Evolutionary conservation across 2,113 vertebrate species (phyloP), one percentile per base, ranked within the genome.

Genomic region (Mustela lutreola): DNA sequence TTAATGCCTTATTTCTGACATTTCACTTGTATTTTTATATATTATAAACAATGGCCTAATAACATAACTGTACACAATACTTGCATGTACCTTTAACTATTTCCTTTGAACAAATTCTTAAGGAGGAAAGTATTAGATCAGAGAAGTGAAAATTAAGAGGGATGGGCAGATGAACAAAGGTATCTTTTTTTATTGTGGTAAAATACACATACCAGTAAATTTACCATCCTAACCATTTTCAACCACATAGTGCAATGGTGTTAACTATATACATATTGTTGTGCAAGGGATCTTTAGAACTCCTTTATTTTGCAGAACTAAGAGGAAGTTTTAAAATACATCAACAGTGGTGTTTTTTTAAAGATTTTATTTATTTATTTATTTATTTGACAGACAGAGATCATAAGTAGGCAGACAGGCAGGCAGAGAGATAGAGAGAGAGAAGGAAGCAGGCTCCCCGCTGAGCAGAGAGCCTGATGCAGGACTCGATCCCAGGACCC

Each of bases 11-110:
- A n/a, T 87, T 81, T 56, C 67, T 26, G 11, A 81, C 22, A 90
- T 85, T 93, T 90, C 16, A 80, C 28, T 94, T 79, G 21, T 65
- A 78, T 79, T 53, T 65, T 94, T 84, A 53, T 26, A 94, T 80
- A 67, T 3, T 63, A 39, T 75, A 91, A 86, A 94, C 39, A 86
- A 21, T 56, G 28, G 70, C 58, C 60, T 85, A 65, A 76, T 70
- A 75, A 91, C 80, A 39, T 73, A 67, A 63, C 22, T 39, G 4
- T 48, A 31, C 15, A 36, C 71, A 62, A 88, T 90, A 15, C 96
- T 86, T 26, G 12, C 58, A 86, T 71, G 22, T 2, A 62, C 18
- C 9, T 93, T 93, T 86, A 79, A 53, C 16, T 36, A 70, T 42
- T 93, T 95, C 9, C 5, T 58, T 76, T 83, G 18, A 9, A 75